Conservation (phyloP, 2,888 invertebrate species). For the Plebejus anna region DNA sequence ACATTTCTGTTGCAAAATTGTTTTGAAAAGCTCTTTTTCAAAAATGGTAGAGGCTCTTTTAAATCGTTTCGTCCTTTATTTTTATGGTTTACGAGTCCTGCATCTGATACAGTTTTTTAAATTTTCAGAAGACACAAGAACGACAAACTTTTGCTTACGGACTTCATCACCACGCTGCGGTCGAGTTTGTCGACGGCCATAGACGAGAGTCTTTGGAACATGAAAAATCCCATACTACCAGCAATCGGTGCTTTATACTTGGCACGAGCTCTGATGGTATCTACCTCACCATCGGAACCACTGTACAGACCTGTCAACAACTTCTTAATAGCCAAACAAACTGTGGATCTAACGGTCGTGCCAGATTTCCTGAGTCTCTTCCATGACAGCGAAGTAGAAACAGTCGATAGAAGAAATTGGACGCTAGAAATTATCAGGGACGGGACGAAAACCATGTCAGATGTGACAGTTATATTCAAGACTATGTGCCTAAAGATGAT, state of each 20-base stretch:
- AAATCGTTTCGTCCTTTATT: background rate
- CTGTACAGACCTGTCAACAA: constrained; percentile 89
- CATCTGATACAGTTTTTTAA: background rate
- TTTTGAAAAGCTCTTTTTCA: too few species aligned
- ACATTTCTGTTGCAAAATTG: too few species aligned
- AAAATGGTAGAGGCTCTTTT: too few species aligned
- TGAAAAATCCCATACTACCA: constrained; percentile 74
- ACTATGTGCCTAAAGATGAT: constrained; percentile 88
- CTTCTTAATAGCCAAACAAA: constrained; percentile 88
- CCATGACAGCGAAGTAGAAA: constrained; percentile 87
- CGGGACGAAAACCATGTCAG: constrained; percentile 87
- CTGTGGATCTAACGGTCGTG: constrained; percentile 87
- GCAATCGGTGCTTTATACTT: constrained; percentile 84
- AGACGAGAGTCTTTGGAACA: constrained; percentile 39
- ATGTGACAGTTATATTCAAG: constrained; percentile 86
- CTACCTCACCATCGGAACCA: constrained; percentile 86
- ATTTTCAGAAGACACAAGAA: constrained; percentile 76
- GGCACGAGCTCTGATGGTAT: constrained; percentile 83
- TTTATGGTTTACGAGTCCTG: background rate
- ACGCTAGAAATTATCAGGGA: constrained; percentile 87
- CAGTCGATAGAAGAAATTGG: constrained; percentile 85
- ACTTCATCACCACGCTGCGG: constrained; percentile 84
- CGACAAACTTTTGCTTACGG: constrained; percentile 83
- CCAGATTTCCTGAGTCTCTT: constrained; percentile 93
- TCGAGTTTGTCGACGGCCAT: constrained; percentile 77